Percentiles rank a stretch among this genome's conserved stretches.
Evolutionary conservation across 2,888 invertebrate genomes (phyloP).

Genomic region (Falcaria lacertinaria): DNA sequence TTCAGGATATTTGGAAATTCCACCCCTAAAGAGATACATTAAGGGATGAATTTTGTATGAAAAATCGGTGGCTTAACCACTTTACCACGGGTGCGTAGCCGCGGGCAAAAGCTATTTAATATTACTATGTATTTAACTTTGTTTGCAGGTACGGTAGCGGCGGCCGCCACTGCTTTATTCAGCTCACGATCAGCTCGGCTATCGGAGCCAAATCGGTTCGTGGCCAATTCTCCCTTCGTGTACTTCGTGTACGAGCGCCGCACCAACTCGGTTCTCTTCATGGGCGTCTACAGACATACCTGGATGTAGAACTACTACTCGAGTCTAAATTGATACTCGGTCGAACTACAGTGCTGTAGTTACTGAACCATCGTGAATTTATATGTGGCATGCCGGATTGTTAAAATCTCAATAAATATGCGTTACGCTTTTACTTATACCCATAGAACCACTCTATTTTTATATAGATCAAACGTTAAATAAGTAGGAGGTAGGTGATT

Average conservation of each 20-base stretch:
- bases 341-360: neutral
- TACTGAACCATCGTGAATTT: neutral
- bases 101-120: too few relatives aligned
- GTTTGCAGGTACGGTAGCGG: conserved; percentile 85
- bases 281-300: conserved; percentile 84
- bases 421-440: neutral
- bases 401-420: neutral
- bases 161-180: conserved; percentile 91
- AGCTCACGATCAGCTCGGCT: conserved; percentile 92
- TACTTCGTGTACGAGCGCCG: conserved; percentile 88
- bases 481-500: too few relatives aligned
- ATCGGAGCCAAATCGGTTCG: conserved; percentile 87
- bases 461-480: too few relatives aligned
- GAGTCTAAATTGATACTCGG: conserved; percentile 7
- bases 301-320: conserved; percentile 52
- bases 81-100: too few relatives aligned
- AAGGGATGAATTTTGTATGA: too few relatives aligned
- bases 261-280: conserved; percentile 82
- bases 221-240: conserved; percentile 92
- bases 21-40: too few relatives aligned
- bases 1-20: too few relatives aligned
- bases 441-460: neutral
- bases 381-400: neutral
- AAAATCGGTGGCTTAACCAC: too few relatives aligned
- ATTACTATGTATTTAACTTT: too few relatives aligned